Percentiles rank a stretch among this genome's conserved stretches.
Evolutionary conservation across 2,113 vertebrate genomes (phyloP).

Genomic region (Picathartes gymnocephalus): DNA sequence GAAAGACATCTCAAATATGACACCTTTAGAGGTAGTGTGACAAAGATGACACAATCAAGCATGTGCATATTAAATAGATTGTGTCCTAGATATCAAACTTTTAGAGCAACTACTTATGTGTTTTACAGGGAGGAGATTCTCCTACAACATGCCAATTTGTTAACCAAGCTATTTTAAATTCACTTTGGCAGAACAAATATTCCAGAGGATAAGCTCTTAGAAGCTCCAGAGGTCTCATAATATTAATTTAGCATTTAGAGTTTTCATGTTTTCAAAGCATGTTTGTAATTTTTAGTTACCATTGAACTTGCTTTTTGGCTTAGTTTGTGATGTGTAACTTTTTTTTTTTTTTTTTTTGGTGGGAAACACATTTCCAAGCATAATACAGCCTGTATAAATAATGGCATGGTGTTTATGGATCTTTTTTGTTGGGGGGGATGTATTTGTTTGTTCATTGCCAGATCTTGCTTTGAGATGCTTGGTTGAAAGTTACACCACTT

Average conservation of each 20-base stretch:
- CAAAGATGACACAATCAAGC: neutral
- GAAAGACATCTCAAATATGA: neutral
- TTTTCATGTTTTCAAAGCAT: neutral
- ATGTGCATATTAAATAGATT: neutral
- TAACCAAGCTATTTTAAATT: neutral
- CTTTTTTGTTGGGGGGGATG: neutral
- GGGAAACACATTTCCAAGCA: neutral
- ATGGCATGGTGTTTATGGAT: neutral
- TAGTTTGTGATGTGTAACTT: neutral
- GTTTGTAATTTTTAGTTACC: neutral
- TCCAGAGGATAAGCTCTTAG: neutral
- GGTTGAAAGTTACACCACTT: conserved; percentile 70
- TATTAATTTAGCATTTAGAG: neutral
- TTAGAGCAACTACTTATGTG: neutral
- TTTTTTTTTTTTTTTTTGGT: neutral
- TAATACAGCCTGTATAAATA: neutral
- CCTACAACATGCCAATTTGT: neutral
- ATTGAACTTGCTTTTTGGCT: neutral
- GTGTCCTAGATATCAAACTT: neutral
- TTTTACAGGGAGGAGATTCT: neutral
- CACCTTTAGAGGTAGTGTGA: neutral
- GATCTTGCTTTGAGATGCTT: conserved; percentile 93
- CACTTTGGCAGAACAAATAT: neutral
- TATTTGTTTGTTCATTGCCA: conserved; percentile 50
- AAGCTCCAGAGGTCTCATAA: neutral